Conservation (phyloP, 2,797 vertebrate species). For the Bucorvus abyssinicus region DNA sequence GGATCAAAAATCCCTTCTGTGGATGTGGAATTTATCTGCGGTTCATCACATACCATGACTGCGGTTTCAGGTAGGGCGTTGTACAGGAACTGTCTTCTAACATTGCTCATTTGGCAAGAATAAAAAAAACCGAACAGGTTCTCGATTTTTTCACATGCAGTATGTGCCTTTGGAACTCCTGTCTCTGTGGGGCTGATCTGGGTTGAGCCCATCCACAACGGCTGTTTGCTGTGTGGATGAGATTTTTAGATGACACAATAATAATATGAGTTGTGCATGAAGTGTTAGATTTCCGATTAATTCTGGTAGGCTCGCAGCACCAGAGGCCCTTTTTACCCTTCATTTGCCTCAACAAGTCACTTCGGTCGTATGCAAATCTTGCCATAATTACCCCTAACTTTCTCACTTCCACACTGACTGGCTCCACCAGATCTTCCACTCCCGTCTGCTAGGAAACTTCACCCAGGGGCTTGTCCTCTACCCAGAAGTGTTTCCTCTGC, state of each 20-base stretch:
- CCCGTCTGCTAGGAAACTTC: not conserved
- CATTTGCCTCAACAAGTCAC: not conserved
- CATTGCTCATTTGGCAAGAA: not conserved
- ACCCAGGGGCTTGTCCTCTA: not conserved
- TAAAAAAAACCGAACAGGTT: no score
- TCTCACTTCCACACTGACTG: not conserved
- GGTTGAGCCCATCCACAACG: not conserved
- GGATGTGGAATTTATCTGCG: not conserved
- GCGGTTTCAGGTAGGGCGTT: not conserved
- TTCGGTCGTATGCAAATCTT: conserved; percentile 36
- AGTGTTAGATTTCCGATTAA: not conserved
- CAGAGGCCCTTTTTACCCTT: conserved; percentile 19
- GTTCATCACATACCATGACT: not conserved
- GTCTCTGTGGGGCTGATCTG: not conserved
- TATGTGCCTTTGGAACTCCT: not conserved
- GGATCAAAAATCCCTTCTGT: not conserved
- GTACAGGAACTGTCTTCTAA: not conserved
- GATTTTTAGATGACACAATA: not conserved
- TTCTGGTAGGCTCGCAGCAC: not conserved
- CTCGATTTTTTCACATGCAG: not conserved
- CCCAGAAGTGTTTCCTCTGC: not conserved
- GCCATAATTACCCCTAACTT: not conserved
- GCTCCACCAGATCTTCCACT: not conserved
- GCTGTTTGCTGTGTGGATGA: not conserved
- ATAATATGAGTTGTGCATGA: not conserved